Evolutionary conservation across 2,113 vertebrate genomes (phyloP).

Genomic region (Petromus typicus): DNA sequence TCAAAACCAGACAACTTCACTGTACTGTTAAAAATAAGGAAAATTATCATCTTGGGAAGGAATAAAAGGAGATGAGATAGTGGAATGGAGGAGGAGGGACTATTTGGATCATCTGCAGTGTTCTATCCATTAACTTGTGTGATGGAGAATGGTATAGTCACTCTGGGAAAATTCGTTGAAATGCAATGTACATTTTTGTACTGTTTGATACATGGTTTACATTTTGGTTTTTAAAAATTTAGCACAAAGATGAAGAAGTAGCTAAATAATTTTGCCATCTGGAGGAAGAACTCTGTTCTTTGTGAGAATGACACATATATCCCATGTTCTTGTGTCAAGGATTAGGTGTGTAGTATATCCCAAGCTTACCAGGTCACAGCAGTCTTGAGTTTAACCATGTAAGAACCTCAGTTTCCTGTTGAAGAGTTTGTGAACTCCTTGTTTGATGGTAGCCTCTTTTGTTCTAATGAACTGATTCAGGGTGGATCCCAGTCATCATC

Average conservation of each 20-base stretch:
- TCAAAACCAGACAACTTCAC: not conserved
- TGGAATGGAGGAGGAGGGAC: not conserved
- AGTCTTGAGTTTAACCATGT: not conserved
- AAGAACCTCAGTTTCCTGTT: not conserved
- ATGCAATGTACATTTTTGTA: not conserved
- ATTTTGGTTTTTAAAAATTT: not conserved
- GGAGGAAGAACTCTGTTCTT: not conserved
- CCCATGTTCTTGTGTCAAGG: no score
- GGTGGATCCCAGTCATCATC: not conserved
- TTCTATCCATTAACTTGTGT: accelerated
- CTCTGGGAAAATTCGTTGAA: not conserved
- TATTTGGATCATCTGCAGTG: not conserved
- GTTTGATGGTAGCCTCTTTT: no score
- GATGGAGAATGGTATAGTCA: no score
- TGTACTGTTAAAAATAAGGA: not conserved
- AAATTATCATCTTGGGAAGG: accelerated
- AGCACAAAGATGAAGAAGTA: not conserved
- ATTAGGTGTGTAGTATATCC: accelerated
- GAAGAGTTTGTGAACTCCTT: not conserved
- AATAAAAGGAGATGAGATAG: not conserved
- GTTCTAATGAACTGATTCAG: not conserved
- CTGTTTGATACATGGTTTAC: not conserved
- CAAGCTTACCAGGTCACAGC: not conserved
- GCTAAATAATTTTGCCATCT: not conserved
- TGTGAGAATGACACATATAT: not conserved